Conservation (phyloP, 2,797 vertebrate genomes). For the Karalla daura region DNA sequence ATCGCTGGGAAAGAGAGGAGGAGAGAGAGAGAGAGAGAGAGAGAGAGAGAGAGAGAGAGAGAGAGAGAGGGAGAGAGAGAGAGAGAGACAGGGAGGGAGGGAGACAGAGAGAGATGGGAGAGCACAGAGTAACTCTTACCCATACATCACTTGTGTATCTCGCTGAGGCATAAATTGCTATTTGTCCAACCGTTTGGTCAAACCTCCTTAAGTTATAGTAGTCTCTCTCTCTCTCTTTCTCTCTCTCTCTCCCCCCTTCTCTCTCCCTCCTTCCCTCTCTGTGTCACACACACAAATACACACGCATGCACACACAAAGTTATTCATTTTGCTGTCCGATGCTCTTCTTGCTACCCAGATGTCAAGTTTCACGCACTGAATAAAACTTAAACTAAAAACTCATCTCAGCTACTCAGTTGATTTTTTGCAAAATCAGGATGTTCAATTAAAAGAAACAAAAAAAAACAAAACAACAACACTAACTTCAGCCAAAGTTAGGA, state of each 20-base stretch:
- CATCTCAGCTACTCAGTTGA: not conserved
- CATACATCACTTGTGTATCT: conserved; percentile 64
- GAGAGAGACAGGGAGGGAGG: conserved; percentile 12
- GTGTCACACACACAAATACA: not conserved
- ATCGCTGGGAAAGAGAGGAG: conserved; percentile 68
- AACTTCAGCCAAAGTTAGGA: not conserved
- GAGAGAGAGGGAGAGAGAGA: conserved; percentile 16
- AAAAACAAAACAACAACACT: not conserved
- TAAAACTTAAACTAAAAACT: conserved; percentile 18
- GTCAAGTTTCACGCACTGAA: conserved; percentile 24
- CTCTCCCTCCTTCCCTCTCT: not conserved
- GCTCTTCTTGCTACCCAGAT: conserved; percentile 4
- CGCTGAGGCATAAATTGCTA: conserved; percentile 41
- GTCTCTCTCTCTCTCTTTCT: conserved; percentile 6
- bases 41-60: conserved; percentile 37
- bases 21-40: conserved; percentile 16
- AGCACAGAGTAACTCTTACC: conserved; percentile 54
- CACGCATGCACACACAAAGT: not conserved
- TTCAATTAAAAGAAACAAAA: no score
- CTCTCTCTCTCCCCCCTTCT: not conserved
- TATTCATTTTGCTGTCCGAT: conserved; percentile 5
- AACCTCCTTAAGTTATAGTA: conserved; percentile 40
- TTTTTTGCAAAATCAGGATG: no score
- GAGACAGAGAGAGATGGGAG: conserved; percentile 31
- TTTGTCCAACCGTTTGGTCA: conserved; percentile 53